Evolutionary conservation across 2,797 vertebrate genomes (phyloP).

Genomic region (Dermochelys coriacea): DNA sequence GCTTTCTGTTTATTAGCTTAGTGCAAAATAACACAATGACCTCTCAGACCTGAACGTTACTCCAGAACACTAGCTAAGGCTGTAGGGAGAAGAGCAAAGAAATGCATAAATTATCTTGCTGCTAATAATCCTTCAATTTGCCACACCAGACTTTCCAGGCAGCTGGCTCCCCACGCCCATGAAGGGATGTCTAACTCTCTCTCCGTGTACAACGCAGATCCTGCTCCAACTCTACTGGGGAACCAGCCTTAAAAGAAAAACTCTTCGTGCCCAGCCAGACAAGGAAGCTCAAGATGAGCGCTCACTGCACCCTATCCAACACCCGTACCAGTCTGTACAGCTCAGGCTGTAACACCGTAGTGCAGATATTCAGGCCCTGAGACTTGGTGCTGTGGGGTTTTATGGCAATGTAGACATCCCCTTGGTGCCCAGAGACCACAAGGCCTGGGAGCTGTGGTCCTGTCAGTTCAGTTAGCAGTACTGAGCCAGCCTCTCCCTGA

Average conservation of each 20-base stretch:
- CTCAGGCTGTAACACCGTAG: too few species aligned
- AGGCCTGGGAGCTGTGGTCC: background rate
- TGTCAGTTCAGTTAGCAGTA: too few species aligned
- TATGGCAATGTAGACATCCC: background rate
- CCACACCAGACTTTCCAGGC: background rate
- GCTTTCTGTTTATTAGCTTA: background rate
- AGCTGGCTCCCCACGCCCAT: background rate
- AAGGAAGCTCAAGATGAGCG: background rate
- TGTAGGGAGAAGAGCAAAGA: background rate
- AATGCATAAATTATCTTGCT: background rate
- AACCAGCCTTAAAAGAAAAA: background rate
- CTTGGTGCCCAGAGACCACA: background rate
- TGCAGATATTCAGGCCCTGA: too few species aligned
- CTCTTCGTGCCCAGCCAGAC: background rate
- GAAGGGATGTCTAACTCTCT: background rate
- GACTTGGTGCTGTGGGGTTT: too few species aligned
- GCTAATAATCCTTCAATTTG: background rate
- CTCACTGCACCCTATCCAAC: background rate
- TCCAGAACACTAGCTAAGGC: background rate
- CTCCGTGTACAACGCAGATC: background rate
- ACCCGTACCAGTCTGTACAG: background rate
- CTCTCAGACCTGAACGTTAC: too few species aligned
- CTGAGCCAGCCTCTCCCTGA: too few species aligned
- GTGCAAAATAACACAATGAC: background rate
- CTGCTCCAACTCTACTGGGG: background rate